Evolutionary conservation across 2,113 vertebrate species (phyloP).

Genomic region (Passerina amoena): DNA sequence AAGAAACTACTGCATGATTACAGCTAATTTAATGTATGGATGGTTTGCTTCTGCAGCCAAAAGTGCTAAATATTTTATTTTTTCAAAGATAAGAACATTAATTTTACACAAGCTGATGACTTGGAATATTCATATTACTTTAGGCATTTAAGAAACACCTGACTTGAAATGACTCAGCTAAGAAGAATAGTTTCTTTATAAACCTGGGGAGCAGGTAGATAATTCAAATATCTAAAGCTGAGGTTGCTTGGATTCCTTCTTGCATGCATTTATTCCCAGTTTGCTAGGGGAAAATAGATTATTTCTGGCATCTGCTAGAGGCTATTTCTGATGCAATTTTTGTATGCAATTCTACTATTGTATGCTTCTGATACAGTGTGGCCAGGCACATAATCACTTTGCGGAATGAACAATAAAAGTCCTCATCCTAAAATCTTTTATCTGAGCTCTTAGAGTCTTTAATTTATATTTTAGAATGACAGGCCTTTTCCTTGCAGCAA

Average conservation of each 20-base stretch:
- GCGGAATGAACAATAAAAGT: neutral
- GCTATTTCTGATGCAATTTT: neutral
- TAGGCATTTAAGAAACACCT: neutral
- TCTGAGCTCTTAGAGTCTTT: neutral
- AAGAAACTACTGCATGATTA: neutral
- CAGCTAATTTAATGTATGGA: neutral
- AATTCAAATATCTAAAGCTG: neutral
- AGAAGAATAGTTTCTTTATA: neutral
- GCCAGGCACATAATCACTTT: neutral
- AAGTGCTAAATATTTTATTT: neutral
- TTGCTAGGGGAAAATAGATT: neutral
- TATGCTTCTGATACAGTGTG: neutral
- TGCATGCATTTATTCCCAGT: neutral
- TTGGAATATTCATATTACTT: neutral
- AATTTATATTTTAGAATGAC: neutral
- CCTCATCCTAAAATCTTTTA: neutral
- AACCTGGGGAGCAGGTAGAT: neutral
- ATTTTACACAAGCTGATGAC: neutral
- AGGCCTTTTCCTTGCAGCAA: neutral
- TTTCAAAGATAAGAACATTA: neutral
- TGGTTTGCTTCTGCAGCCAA: neutral
- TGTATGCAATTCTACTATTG: neutral
- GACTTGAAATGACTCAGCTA: neutral
- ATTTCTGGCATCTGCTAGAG: neutral
- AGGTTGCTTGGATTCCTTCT: neutral